Percentiles rank a stretch among this genome's conserved stretches.
phyloP scores from a whole-genome alignment of 2,113 vertebrate genomes.

The Synodontis membranacea region DNA sequence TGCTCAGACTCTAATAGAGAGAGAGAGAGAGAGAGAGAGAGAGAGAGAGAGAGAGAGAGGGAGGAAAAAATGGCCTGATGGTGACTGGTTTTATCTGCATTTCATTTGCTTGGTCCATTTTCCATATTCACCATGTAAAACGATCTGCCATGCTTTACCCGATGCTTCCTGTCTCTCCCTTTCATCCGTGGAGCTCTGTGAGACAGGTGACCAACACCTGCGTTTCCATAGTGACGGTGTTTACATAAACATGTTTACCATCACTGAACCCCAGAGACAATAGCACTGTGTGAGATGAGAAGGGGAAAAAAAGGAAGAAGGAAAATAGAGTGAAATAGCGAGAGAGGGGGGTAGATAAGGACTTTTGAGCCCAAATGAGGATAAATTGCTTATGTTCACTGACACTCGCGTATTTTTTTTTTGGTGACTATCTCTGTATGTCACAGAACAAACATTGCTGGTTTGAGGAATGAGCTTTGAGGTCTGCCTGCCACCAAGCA shows the following conservation, averaged over 20 bases:
- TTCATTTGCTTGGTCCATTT: neutral
- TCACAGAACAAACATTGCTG: neutral
- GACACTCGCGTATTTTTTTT: neutral
- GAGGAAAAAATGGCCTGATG: neutral
- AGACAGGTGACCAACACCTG: conserved; percentile 45
- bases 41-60: neutral
- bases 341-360: neutral
- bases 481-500: neutral
- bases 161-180: neutral
- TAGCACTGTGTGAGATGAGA: neutral
- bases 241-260: conserved; percentile 48
- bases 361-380: neutral
- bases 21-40: neutral
- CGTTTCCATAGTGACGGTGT: conserved; percentile 46
- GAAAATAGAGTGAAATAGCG: neutral
- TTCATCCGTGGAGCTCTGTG: neutral
- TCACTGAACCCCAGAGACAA: conserved; percentile 14
- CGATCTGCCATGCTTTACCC: neutral
- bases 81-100: neutral
- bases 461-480: neutral
- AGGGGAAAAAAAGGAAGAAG: neutral
- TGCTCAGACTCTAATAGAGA: neutral
- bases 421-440: neutral
- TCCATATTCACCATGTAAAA: conserved; percentile 7
- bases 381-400: neutral